Conservation (phyloP, 2,888 invertebrate species). For the Leucoma salicis region DNA sequence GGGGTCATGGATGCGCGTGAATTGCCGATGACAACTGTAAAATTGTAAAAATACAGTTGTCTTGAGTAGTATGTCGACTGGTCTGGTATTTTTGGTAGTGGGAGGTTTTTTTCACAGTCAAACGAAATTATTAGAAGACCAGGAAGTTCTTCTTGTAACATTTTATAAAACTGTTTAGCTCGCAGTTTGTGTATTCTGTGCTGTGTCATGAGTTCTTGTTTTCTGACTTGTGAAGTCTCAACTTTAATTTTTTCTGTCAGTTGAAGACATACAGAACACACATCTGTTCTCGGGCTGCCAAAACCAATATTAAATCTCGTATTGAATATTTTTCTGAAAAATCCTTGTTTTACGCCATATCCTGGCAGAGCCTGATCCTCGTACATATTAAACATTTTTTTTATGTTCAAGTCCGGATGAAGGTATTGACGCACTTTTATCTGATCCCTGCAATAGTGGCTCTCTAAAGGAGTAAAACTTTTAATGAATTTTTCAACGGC, state of each 20-base stretch:
- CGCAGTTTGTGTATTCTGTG: slow-evolving; percentile 2
- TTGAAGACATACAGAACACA: not conserved
- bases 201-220: not conserved
- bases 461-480: not conserved
- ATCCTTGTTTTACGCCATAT: slow-evolving; percentile 4
- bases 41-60: slow-evolving; percentile 4
- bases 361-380: too few relatives aligned
- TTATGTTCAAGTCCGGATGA: not conserved
- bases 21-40: slow-evolving; percentile 1
- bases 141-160: not conserved
- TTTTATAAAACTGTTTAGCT: slow-evolving; percentile 6
- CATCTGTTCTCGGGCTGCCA: not conserved
- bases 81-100: slow-evolving; percentile 6
- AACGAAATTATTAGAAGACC: slow-evolving; percentile 1
- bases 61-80: slow-evolving; percentile 4
- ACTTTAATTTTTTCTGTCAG: slow-evolving; percentile 2
- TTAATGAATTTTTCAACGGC: not conserved
- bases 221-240: not conserved
- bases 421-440: not conserved
- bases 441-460: not conserved
- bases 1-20: slow-evolving; percentile 6
- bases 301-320: slow-evolving; percentile 2
- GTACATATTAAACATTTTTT: not conserved
- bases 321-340: slow-evolving; percentile 12
- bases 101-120: slow-evolving; percentile 5